A percentile compares a stretch with the other conserved stretches of the same genome.
These are phyloP conservation scores for Psilanteris sp. DNA, from an alignment of 1,140 invertebrate species.

Conservation along the genomic window DNA sequence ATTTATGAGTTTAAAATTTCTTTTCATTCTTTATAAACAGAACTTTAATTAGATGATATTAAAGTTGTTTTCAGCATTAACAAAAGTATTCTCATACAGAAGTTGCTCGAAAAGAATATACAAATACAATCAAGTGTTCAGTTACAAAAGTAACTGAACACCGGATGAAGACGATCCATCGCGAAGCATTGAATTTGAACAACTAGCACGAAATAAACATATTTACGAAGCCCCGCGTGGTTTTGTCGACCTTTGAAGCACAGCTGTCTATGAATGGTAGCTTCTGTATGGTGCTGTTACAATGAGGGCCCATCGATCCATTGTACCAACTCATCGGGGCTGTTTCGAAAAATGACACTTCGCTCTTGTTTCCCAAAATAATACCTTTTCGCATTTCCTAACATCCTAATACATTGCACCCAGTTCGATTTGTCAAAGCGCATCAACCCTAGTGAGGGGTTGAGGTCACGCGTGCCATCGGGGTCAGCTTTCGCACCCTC, in stretches of 20 bases:
- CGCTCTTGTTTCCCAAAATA: conserved; percentile 36
- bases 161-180: not conserved
- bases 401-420: conserved; percentile 45
- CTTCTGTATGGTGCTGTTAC: conserved; percentile 14
- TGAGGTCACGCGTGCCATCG: conserved; percentile 10
- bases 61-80: too few species aligned
- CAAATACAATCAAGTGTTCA: too few species aligned
- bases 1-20: too few species aligned
- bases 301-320: conserved; percentile 51
- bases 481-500: conserved; percentile 18
- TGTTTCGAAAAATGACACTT: conserved; percentile 42
- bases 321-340: conserved; percentile 20
- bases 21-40: too few species aligned
- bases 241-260: conserved; percentile 1
- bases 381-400: not conserved
- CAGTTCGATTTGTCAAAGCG: conserved; percentile 32
- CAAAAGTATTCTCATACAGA: too few species aligned
- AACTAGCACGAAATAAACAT: conserved; percentile 19
- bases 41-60: too few species aligned
- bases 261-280: conserved; percentile 41
- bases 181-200: not conserved
- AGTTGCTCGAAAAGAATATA: too few species aligned
- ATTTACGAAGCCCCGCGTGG: conserved; percentile 29
- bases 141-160: conserved; percentile 16
- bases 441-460: conserved; percentile 4